Evolutionary conservation across 1,140 invertebrate genomes (phyloP), one percentile per base, ranked within the genome.

Genomic region (Zaprionus tsacasi): DNA sequence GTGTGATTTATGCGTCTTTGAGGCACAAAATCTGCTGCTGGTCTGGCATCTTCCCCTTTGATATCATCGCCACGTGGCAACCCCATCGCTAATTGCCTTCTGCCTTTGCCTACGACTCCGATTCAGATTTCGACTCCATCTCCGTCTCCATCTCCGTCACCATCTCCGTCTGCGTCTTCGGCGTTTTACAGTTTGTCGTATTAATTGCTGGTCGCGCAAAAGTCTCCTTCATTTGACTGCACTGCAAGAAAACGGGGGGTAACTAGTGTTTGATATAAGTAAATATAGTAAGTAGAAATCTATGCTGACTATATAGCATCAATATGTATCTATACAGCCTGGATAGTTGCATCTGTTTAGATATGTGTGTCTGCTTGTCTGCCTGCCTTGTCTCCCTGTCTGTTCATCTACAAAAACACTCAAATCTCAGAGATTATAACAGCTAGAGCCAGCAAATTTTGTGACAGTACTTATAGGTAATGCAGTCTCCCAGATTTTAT

Each of bases 151-250:
- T 25, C 27, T 13, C 15, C 15, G 11, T 25, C 17, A n/a, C n/a
- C n/a, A n/a, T n/a, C n/a, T 21, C 1, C 30, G 48, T 25, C 27
- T 13, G 25, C 15, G 11, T 25, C 17, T 54, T 40, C 66, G 70
- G 70, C 78, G 56, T 73, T 89, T 89, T 89, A 83, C 85, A 89
- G 81, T 89, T 89, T 89, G 85, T 89, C 76, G 85, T 82, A 81
- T 89, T 89, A 89, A 89, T 89, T 89, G 85, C 86, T 55, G 27
- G 38, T 38, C 55, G 11, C 69, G 71, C 56, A 15, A 56, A 72
- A 70, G 38, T 65, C 27, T 36, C 21, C 6, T 64, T 17, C 48
- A 17, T 13, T 27, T 12, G n/a, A n/a, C 4, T 70, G 11, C 72
- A 75, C 72, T 58, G 35, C 10, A 12, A 43, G 36, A 75, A 75